These are phyloP conservation scores for Chionodraco myersi DNA, from an alignment of 2,113 vertebrate species.

Conservation along the genomic window DNA sequence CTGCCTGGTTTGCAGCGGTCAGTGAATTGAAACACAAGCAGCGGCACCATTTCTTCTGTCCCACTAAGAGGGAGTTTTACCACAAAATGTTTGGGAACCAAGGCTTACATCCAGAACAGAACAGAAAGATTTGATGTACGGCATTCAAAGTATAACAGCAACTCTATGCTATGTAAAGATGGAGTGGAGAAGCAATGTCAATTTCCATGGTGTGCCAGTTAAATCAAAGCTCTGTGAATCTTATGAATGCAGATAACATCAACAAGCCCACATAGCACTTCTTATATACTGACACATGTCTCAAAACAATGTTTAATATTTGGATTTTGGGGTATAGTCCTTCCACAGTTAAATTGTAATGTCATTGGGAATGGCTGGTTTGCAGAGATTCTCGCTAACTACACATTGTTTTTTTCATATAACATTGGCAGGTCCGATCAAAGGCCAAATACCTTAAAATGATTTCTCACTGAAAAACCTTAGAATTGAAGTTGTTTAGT, in stretches of 20 bases:
- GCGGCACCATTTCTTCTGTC: neutral
- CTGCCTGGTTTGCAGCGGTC: constrained; percentile 9
- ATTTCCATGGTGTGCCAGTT: neutral
- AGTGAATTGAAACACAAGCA: constrained; percentile 1
- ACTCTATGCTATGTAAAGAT: no score
- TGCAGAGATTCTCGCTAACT: neutral
- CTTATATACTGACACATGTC: neutral
- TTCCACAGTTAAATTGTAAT: neutral
- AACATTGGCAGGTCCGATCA: neutral
- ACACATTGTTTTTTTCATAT: neutral
- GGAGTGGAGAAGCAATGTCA: neutral
- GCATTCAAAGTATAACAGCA: no score
- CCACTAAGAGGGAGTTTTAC: neutral
- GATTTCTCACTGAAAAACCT: neutral
- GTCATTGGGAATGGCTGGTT: no score
- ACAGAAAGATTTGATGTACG: no score
- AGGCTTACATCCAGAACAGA: neutral
- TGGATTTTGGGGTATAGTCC: neutral
- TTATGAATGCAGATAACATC: neutral
- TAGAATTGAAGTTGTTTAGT: no score
- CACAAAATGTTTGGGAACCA: neutral
- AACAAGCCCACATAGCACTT: neutral
- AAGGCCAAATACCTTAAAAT: no score
- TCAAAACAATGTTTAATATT: neutral
- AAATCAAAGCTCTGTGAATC: neutral